These are phyloP conservation scores for Anhinga rufa DNA, from an alignment of 2,113 vertebrate species.

Conservation along the genomic window DNA sequence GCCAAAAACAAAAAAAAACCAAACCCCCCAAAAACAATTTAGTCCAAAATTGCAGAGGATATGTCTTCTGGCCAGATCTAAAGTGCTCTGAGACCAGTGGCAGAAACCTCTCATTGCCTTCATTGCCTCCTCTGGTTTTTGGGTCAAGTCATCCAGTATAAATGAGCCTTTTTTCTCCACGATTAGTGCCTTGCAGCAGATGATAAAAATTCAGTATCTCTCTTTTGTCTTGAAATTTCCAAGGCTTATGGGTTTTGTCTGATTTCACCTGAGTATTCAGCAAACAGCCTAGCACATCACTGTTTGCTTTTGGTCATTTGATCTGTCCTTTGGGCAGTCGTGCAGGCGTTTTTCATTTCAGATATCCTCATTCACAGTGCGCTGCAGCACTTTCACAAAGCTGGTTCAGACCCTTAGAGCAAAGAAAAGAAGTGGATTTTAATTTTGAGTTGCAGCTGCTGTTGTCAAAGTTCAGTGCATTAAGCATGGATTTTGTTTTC, in stretches of 20 bases:
- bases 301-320: constrained; percentile 45
- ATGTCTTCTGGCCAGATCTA: background rate
- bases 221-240: constrained; percentile 27
- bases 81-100: background rate
- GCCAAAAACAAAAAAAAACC: background rate
- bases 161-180: background rate
- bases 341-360: background rate
- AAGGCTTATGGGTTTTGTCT: background rate
- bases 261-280: constrained; percentile 16
- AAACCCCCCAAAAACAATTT: background rate
- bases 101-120: background rate
- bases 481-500: constrained; percentile 43
- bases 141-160: background rate
- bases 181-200: constrained; percentile 4
- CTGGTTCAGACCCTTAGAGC: constrained; percentile 2
- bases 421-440: constrained; percentile 32
- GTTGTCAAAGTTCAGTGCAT: constrained; percentile 52
- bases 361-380: background rate
- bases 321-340: constrained; percentile 4
- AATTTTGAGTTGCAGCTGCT: constrained; percentile 57
- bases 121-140: background rate
- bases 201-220: background rate
- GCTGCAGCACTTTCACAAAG: background rate
- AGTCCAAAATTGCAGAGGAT: background rate
- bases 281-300: background rate